Base-by-base conservation (phyloP, 1,140 invertebrate species). In the Brachionus calyciflorus region DNA sequence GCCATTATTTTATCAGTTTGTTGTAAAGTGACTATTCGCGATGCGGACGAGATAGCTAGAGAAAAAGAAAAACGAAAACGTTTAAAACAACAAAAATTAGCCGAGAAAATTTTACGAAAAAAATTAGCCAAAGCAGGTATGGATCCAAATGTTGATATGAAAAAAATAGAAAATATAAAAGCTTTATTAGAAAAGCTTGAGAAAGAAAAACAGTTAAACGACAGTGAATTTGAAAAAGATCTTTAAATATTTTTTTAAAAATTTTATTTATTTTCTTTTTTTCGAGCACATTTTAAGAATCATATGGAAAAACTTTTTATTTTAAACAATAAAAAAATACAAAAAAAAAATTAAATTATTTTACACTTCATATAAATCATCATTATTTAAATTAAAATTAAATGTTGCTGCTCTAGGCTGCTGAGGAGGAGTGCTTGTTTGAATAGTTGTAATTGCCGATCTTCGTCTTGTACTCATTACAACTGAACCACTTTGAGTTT, bases 31-130 rank as follows among this genome's bases (percentile, higher is more conserved):
- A 57, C 21, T 10, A 57, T 76, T 40, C 17, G 37, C 14, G 73
- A 76, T n/a, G 53, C 53, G 0, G 73, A 76, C 28, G 73, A 76
- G 30, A 44, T 76, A 28, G 41, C 51, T 24, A n/a, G 41, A 5
- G 51, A 76, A 63, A 57, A 55, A 73, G 69, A 73, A 24, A 55
- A 51, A 73, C 26, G 69, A 24, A 73, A 73, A 21, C 69, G 69
- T 3, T 33, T 73, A 0, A 73, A 73, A 40, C 69, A 73, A 26
- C 46, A 73, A 55, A 49, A 55, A 14, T 7, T 55, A 41, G 69
- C 69, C 14, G 69, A 73, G 26, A 73, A 73, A 73, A 73, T 73
- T 40, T 26, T 73, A 26, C 19, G 46, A 37, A 73, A 73, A 73
- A 49, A 55, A 51, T 37, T 73, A 28, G 48, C 28, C 0, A 73